Evolutionary conservation across 2,888 invertebrate genomes (phyloP), one percentile per base, ranked within the genome.

Genomic region (Taphrorychus bicolor): DNA sequence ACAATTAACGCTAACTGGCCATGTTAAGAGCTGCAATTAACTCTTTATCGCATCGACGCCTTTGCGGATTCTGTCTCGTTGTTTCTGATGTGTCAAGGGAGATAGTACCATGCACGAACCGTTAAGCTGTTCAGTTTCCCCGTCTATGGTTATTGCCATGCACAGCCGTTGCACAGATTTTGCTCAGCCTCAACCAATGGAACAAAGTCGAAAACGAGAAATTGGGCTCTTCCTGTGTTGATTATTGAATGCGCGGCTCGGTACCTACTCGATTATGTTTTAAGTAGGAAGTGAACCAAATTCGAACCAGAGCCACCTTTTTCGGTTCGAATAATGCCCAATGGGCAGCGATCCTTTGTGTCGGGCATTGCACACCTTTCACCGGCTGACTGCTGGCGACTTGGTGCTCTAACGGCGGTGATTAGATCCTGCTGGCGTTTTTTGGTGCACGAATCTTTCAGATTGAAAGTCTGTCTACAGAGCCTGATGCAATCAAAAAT

Each of bases 1-100:
- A 59, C 65, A 65, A 65, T 65, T 65, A 65, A 65, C 65, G 58
- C 53, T 64, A 64, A 64, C 58, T 52, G 45, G 64, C 48, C 59
- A 53, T 65, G 59, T 54, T 65, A 65, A 59, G 57, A 49, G 49
- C 65, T 19, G 65, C 59, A 66, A 66, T 66, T 66, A 66, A 66
- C 60, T 54, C 56, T 60, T 66, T 56, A 60, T 66, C 66, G 51
- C 60, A 41, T 60, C 60, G 65, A 58, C 45, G 64, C 58, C 49
- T 58, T 65, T 48, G 65, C 54, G 48, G 54, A 59, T 65, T 59
- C 54, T 42, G 45, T 65, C 59, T 65, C 32, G 58, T 58, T 65
- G 54, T 65, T 59, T 65, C 14, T 59, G 65, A 65, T 65, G 65
- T 45, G 41, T 40, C 54, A 24, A 21, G 19, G 16, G 40, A 53